Percentiles rank a stretch among this genome's conserved stretches.
phyloP scores from a whole-genome alignment of 2,113 vertebrate species.

The Felis catus region DNA sequence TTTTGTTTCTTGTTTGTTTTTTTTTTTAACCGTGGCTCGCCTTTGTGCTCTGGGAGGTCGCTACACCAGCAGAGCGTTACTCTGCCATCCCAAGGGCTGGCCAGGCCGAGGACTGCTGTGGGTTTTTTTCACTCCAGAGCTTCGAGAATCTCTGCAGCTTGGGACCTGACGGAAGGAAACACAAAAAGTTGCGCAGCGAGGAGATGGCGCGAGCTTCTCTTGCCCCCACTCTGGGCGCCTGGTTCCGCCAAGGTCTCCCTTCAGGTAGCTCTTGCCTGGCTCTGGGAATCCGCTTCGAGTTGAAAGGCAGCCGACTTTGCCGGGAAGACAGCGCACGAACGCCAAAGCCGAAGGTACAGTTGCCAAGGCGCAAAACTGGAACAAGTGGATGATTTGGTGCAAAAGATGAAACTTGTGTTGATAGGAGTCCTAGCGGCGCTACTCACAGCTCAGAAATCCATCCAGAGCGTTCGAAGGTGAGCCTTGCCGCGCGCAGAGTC shows the following conservation, averaged over 20 bases:
- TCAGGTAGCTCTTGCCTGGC: background rate
- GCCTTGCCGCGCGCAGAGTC: background rate
- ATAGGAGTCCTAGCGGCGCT: background rate
- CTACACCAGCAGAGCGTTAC: background rate
- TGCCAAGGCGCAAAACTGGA: background rate
- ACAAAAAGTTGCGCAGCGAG: background rate
- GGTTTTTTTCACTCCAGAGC: rapidly evolving
- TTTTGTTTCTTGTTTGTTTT: background rate
- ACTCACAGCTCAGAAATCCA: background rate
- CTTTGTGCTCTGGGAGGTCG: background rate
- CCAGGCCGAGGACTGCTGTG: background rate
- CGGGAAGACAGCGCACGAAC: background rate
- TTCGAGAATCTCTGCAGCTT: background rate
- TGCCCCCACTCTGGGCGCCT: rapidly evolving
- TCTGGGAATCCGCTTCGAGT: background rate
- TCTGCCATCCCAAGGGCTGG: background rate
- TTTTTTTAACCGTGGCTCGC: background rate
- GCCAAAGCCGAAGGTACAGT: background rate
- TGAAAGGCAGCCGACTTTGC: background rate
- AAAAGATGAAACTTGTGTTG: background rate
- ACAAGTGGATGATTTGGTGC: background rate
- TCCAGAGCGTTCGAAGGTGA: background rate
- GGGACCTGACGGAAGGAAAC: background rate
- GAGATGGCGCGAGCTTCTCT: background rate
- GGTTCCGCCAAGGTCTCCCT: background rate